Evolutionary conservation across 2,113 vertebrate genomes (phyloP).

Genomic region (Bambusicola thoracicus): DNA sequence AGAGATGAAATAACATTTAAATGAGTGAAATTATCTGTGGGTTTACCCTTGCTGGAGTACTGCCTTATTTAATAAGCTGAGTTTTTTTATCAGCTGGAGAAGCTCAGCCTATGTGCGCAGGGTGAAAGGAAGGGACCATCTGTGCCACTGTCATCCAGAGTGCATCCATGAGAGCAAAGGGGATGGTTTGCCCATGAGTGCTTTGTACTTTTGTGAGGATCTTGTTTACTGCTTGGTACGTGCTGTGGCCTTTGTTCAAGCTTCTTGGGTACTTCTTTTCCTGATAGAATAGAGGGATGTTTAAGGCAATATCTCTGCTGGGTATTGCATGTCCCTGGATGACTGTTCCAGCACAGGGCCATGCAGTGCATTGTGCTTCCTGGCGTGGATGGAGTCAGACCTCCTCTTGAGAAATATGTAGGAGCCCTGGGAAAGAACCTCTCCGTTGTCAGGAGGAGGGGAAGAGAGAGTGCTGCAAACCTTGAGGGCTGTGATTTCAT

Average conservation of each 20-base stretch:
- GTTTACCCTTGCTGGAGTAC: slow-evolving; percentile 29
- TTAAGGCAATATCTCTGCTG: neutral
- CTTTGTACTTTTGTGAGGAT: neutral
- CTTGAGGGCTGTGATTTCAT: neutral
- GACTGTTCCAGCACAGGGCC: rapidly evolving
- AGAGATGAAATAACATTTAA: slow-evolving; percentile 64
- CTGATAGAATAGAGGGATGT: neutral
- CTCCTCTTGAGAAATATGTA: neutral
- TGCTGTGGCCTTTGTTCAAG: neutral
- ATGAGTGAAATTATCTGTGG: slow-evolving; percentile 60
- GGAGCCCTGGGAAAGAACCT: neutral
- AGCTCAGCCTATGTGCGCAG: neutral
- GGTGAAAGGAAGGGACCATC: neutral
- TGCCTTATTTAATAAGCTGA: slow-evolving; percentile 58
- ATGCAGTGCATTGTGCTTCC: neutral
- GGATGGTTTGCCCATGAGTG: neutral
- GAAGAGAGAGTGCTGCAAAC: neutral
- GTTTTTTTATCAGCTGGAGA: slow-evolving; percentile 46
- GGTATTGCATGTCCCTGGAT: rapidly evolving
- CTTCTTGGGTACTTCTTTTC: neutral
- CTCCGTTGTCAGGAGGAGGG: neutral
- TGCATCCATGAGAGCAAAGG: neutral
- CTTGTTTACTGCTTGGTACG: neutral
- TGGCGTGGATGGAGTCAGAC: neutral
- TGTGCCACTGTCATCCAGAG: neutral